Conservation (phyloP, 2,797 vertebrate genomes). For the Arremon aurantiirostris region DNA sequence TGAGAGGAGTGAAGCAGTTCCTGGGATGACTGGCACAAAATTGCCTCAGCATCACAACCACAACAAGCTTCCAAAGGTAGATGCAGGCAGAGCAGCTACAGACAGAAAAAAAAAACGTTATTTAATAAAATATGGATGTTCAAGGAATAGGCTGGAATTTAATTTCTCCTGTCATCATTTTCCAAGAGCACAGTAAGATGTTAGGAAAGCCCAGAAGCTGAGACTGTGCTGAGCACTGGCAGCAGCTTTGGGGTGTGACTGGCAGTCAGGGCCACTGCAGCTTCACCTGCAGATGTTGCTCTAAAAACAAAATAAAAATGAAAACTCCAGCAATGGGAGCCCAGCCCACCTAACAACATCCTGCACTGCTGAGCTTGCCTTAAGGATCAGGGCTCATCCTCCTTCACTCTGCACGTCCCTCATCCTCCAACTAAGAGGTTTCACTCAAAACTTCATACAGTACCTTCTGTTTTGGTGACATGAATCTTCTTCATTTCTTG, state of each 20-base stretch:
- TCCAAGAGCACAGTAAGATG: background rate
- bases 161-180: background rate
- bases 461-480: background rate
- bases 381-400: background rate
- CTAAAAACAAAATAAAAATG: background rate
- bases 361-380: background rate
- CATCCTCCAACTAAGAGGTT: background rate
- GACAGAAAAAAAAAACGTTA: background rate
- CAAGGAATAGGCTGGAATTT: background rate
- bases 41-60: background rate
- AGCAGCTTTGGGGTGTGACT: background rate
- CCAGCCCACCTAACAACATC: background rate
- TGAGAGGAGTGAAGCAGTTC: background rate
- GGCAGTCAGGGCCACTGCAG: fast-evolving
- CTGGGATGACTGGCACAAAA: background rate
- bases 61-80: background rate
- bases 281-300: background rate
- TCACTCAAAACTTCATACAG: background rate
- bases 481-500: background rate
- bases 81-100: background rate
- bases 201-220: background rate
- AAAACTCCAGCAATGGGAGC: background rate
- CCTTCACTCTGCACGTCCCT: background rate
- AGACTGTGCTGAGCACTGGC: background rate
- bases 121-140: background rate